Evolutionary conservation across 2,888 invertebrate genomes (phyloP).

Genomic region (Neocrepidodera transversa): DNA sequence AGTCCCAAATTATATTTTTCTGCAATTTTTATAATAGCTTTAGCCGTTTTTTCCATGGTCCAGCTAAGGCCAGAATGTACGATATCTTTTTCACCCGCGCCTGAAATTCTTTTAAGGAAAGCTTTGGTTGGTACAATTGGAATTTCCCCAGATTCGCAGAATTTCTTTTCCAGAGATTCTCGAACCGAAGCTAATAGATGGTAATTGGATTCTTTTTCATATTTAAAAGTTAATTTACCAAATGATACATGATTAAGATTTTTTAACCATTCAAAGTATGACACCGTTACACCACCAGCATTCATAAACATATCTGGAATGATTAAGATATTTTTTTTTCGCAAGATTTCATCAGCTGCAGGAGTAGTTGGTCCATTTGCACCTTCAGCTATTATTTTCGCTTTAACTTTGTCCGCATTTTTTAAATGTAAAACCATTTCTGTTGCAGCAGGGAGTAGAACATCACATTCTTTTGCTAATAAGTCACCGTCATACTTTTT

Average conservation of each 20-base stretch:
- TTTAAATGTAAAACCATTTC: conserved; percentile 91
- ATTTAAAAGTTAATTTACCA: conserved; percentile 92
- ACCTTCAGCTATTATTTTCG: conserved; percentile 93
- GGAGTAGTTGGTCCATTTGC: conserved; percentile 97
- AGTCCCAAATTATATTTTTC: conserved; percentile 87
- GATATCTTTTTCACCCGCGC: conserved; percentile 97
- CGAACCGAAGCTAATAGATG: conserved; percentile 86
- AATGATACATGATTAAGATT: conserved; percentile 98
- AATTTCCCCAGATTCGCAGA: conserved; percentile 79
- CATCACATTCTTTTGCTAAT: conserved; percentile 91
- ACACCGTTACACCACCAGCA: conserved; percentile 96
- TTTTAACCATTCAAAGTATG: conserved; percentile 98
- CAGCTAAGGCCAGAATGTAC: conserved; percentile 97
- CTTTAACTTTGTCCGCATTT: conserved; percentile 88
- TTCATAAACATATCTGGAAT: conserved; percentile 90
- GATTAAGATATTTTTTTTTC: conserved; percentile 85
- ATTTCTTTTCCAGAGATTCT: conserved; percentile 91
- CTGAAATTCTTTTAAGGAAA: conserved; percentile 85
- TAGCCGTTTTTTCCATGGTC: conserved; percentile 93
- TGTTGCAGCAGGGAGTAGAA: conserved; percentile 93
- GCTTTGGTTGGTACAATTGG: conserved; percentile 87
- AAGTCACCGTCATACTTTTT: conserved; percentile 79
- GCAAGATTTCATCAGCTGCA: conserved; percentile 89
- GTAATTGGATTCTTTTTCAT: conserved; percentile 90
- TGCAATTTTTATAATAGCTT: conserved; percentile 91